phyloP scores from a whole-genome alignment of 2,888 invertebrate species.

The Electrophaes corylata region DNA sequence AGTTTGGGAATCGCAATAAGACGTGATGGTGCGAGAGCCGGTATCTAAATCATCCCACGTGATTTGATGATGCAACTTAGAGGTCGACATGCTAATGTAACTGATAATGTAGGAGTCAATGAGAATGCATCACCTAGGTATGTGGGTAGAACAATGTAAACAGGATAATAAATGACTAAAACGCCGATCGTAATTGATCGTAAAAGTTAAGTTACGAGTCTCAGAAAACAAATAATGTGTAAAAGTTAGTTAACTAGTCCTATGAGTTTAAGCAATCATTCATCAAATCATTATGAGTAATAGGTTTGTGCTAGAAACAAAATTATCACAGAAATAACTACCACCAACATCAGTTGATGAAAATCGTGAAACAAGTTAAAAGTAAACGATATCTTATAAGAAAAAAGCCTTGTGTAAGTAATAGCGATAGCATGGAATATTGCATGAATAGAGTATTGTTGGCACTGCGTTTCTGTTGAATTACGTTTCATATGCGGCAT shows the following conservation, averaged over 20 bases:
- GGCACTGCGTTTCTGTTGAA: conserved; percentile 17
- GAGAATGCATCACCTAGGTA: conserved; percentile 22
- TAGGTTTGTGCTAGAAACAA: too few species aligned
- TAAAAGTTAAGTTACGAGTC: not conserved
- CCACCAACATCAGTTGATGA: too few species aligned
- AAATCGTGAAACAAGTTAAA: conserved; percentile 1
- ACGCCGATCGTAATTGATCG: not conserved
- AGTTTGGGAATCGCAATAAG: too few species aligned
- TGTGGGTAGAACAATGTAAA: conserved; percentile 18
- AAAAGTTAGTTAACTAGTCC: too few species aligned
- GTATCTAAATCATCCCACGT: conserved; percentile 34
- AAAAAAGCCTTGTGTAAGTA: conserved; percentile 10
- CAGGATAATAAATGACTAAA: conserved; percentile 13
- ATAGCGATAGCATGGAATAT: conserved; percentile 14
- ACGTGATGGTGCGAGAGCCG: too few species aligned
- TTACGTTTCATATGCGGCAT: conserved; percentile 21
- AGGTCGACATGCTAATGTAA: conserved; percentile 36
- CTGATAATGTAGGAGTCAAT: conserved; percentile 34
- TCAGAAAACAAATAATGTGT: too few species aligned
- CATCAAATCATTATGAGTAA: too few species aligned
- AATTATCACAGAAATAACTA: not conserved
- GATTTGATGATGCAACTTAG: conserved; percentile 37
- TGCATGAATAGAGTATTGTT: conserved; percentile 37
- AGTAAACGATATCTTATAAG: too few species aligned
- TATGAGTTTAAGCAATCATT: too few species aligned